Percentiles rank a stretch among this genome's conserved stretches.
Evolutionary conservation across 2,888 invertebrate species (phyloP).

Genomic region (Plagodis dolabraria): DNA sequence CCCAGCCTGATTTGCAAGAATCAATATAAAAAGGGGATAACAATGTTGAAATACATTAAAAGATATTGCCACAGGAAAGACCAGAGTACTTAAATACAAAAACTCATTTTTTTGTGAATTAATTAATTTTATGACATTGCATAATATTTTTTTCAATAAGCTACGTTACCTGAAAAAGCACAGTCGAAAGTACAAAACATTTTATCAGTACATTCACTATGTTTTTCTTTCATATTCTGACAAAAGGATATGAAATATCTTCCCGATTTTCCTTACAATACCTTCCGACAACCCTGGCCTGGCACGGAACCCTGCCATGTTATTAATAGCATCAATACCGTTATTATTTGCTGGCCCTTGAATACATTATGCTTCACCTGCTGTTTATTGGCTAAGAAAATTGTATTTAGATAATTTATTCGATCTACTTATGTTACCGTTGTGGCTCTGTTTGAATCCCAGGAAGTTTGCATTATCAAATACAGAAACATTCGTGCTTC

Average conservation of each 20-base stretch:
- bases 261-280: conserved; percentile 34
- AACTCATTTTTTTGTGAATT: no score
- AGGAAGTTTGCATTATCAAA: no score
- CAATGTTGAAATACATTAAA: no score
- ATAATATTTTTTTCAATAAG: neutral
- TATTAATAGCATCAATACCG: conserved; percentile 39
- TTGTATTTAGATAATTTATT: conserved; percentile 5
- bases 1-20: no score
- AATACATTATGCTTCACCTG: conserved; percentile 24
- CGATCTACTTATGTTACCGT: neutral
- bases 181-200: conserved; percentile 7
- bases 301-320: conserved; percentile 18
- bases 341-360: conserved; percentile 32
- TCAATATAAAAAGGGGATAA: no score
- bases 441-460: neutral
- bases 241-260: conserved; percentile 36
- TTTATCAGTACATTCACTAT: conserved; percentile 13
- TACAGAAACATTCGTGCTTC: no score
- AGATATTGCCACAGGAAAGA: no score
- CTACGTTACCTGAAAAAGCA: neutral
- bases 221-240: conserved; percentile 29
- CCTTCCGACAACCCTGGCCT: conserved; percentile 21
- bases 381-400: conserved; percentile 15
- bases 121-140: neutral
- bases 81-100: no score